Conservation (phyloP, 2,113 vertebrate genomes). For the Emydocephalus ijimae region DNA sequence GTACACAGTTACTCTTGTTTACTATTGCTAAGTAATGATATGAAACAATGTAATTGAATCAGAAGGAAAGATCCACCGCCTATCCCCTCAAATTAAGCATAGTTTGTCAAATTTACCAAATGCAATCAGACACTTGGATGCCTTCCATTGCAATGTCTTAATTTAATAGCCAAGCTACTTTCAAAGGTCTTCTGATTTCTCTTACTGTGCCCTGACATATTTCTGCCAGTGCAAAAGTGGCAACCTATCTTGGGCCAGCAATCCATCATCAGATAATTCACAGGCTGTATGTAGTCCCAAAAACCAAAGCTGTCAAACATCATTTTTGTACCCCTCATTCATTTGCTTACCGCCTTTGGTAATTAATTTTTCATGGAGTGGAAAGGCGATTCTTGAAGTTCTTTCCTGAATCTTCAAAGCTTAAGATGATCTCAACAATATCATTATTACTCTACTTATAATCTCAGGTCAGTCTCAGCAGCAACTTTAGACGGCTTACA, state of each 20-base stretch:
- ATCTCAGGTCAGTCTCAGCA: not conserved
- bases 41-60: not conserved
- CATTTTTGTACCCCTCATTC: not conserved
- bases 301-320: not conserved
- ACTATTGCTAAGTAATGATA: not conserved
- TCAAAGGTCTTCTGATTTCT: not conserved
- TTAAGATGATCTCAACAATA: not conserved
- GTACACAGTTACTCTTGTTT: not conserved
- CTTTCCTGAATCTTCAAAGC: not conserved
- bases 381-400: not conserved
- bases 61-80: not conserved
- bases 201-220: not conserved
- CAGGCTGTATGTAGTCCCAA: not conserved
- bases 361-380: not conserved
- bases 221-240: not conserved
- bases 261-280: not conserved
- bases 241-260: not conserved
- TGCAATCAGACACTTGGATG: not conserved
- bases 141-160: conserved; percentile 30
- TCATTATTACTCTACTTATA: not conserved
- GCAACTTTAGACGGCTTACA: not conserved
- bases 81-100: not conserved
- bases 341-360: not conserved
- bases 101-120: not conserved
- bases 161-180: conserved; percentile 26